These are phyloP conservation scores for Apodemus sylvaticus DNA, from an alignment of 2,113 vertebrate genomes.

Conservation along the genomic window DNA sequence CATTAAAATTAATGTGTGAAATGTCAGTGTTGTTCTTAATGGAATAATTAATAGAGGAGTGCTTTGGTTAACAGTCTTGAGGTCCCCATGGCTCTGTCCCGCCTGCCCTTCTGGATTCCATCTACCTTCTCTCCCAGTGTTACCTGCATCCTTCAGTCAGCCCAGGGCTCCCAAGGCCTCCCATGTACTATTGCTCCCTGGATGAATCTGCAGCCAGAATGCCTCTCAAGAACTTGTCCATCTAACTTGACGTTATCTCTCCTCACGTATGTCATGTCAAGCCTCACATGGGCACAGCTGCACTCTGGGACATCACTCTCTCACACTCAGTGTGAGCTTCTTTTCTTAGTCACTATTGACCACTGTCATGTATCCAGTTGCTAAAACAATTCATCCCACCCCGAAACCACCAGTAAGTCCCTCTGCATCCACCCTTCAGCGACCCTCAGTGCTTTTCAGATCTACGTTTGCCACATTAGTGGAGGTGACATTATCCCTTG, in stretches of 20 bases:
- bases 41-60: slow-evolving; percentile 32
- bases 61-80: background rate
- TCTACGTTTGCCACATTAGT: background rate
- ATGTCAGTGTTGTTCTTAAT: slow-evolving; percentile 30
- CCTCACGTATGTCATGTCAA: background rate
- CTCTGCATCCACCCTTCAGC: background rate
- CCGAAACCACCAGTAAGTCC: background rate
- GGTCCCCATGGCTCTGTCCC: background rate
- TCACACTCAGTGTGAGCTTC: background rate
- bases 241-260: background rate
- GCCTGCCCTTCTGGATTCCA: background rate
- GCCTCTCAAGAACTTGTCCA: background rate
- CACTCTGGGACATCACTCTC: background rate
- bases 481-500: background rate
- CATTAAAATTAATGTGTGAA: slow-evolving; percentile 63
- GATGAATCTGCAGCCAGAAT: background rate
- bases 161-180: background rate
- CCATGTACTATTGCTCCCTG: background rate
- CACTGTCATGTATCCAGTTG: background rate
- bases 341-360: background rate
- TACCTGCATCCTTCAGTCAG: background rate
- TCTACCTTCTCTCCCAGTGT: background rate
- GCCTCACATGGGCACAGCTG: background rate
- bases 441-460: background rate
- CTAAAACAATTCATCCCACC: background rate